phyloP scores from a whole-genome alignment of 2,888 invertebrate genomes.

The Brachyopa scutellaris region DNA sequence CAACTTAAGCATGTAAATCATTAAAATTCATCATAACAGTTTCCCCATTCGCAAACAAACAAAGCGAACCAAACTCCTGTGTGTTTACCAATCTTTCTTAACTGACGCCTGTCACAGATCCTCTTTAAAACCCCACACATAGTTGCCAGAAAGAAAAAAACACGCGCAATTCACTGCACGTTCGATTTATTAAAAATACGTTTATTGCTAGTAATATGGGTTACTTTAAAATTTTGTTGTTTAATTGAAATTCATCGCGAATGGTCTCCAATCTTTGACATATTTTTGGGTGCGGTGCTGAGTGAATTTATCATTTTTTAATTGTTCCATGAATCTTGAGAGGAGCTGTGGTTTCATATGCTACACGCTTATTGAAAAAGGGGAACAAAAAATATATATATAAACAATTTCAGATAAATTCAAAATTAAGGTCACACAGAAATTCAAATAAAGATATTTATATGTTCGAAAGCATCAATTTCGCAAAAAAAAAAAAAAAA shows the following conservation, averaged over 20 bases:
- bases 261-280: slow-evolving; percentile 74
- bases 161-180: slow-evolving; percentile 62
- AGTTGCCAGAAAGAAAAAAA: slow-evolving; percentile 3
- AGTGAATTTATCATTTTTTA: slow-evolving; percentile 70
- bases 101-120: not conserved
- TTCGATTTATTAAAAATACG: slow-evolving; percentile 70
- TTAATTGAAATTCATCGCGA: slow-evolving; percentile 67
- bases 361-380: slow-evolving; percentile 6
- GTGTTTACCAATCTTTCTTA: no score
- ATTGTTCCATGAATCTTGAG: slow-evolving; percentile 52
- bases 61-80: no score
- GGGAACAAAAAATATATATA: not conserved
- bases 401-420: slow-evolving; percentile 28
- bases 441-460: slow-evolving; percentile 8
- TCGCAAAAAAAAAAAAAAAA: slow-evolving; percentile 18
- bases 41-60: no score
- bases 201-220: slow-evolving; percentile 67
- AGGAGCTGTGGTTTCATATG: no score
- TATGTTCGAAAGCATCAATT: slow-evolving; percentile 34
- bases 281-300: slow-evolving; percentile 74
- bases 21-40: no score
- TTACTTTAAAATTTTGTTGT: slow-evolving; percentile 40
- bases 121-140: not conserved
- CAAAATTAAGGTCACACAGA: slow-evolving; percentile 38
- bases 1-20: no score